Evolutionary conservation across 2,888 invertebrate species (phyloP), one percentile per base, ranked within the genome.

Genomic region (Psylliodes chrysocephalus): DNA sequence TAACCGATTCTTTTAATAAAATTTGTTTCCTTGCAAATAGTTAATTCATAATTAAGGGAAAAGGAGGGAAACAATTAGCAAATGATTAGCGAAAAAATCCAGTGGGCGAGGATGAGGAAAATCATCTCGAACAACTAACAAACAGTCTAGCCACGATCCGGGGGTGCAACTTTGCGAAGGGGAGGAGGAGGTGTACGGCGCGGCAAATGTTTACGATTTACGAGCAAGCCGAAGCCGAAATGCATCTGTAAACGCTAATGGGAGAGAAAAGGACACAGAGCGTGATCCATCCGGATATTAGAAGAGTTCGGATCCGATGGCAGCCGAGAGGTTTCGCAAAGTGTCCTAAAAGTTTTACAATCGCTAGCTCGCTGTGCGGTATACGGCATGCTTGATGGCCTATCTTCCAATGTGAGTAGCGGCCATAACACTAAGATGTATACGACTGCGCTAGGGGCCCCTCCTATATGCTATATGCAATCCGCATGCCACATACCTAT

Each of bases 391-490:
- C 85, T 86, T 86, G 86, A 86, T 86, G 86, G 86, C 86, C 85
- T 85, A 85, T 86, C 86, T 86, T 86, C 86, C 86, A 86, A 86
- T 86, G 86, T 86, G 86, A 85, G 85, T 85, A 84, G 85, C 84
- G 86, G 85, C 86, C 86, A 86, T 86, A 85, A 85, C 86, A 79
- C 81, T 82, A 83, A 83, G 83, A 86, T 86, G 86, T 86, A 86
- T 86, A 86, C 86, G 86, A 83, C 86, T 86, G 86, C 86, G 86
- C 86, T 85, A 84, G 84, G 64, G 79, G 80, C 80, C 81, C 82
- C 82, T 81, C 81, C 82, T 81, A 81, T 82, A 81, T 82, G 81
- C 80, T 81, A 81, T 82, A 81, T 82, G 82, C 82, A 82, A 81
- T 82, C 81, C 81, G 81, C 82, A 82, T 79, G 80, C 78, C 81